These are phyloP conservation scores for Osedax frankpressi DNA, from an alignment of 2,888 invertebrate genomes.

Conservation along the genomic window DNA sequence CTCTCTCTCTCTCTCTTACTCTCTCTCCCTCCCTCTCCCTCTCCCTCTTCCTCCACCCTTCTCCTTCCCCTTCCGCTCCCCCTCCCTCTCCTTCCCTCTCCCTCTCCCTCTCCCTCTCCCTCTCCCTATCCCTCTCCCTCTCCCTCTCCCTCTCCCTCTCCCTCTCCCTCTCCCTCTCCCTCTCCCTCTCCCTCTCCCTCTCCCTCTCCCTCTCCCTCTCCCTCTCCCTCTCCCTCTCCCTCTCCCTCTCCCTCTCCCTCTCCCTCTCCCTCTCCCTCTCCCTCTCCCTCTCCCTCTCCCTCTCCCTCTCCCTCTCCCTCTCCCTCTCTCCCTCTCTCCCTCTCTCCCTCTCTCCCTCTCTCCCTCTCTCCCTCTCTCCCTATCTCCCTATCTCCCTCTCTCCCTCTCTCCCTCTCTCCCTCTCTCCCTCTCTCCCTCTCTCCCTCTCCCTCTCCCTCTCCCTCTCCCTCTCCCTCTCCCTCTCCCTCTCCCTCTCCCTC, in stretches of 20 bases:
- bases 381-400: no score
- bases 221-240: background rate
- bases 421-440: constrained; percentile 1
- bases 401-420: background rate
- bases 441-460: background rate
- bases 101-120: background rate
- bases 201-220: background rate
- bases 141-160: background rate
- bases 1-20: background rate
- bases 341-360: background rate
- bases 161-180: background rate
- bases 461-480: background rate
- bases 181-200: background rate
- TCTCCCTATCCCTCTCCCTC: background rate
- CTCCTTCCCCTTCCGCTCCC: background rate
- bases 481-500: background rate
- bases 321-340: background rate
- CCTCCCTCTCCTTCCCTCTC: background rate
- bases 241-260: background rate
- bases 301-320: background rate
- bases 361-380: background rate
- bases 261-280: background rate
- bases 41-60: background rate
- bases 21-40: background rate
- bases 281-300: background rate